phyloP scores from a whole-genome alignment of 2,797 vertebrate species.

The Siniperca obscura region DNA sequence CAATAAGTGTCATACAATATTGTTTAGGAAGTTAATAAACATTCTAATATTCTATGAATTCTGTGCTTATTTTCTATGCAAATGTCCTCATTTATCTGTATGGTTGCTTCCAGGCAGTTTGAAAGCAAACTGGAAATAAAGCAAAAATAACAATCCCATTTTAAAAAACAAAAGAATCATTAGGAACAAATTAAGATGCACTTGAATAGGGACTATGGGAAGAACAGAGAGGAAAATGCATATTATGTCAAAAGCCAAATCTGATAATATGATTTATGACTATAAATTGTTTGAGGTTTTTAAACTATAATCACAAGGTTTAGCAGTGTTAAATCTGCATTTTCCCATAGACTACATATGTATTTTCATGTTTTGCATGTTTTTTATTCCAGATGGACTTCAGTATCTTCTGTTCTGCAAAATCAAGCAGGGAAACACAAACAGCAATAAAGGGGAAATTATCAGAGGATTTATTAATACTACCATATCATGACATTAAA shows the following conservation, averaged over 20 bases:
- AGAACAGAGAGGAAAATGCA: neutral
- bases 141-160: neutral
- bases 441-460: slow-evolving; percentile 9
- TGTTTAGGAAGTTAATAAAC: neutral
- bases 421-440: neutral
- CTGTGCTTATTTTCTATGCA: neutral
- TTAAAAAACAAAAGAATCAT: neutral
- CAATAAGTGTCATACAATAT: neutral
- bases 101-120: neutral
- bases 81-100: neutral
- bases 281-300: neutral
- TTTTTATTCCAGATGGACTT: neutral
- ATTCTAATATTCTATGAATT: neutral
- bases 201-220: neutral
- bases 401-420: neutral
- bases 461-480: neutral
- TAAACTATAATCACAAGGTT: neutral
- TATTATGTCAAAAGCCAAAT: neutral
- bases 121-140: neutral
- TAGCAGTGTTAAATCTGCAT: neutral
- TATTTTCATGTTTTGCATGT: neutral
- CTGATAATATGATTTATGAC: neutral
- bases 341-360: neutral
- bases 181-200: neutral
- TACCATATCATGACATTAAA: neutral